These are phyloP conservation scores for Hybognathus amarus DNA, from an alignment of 2,797 vertebrate genomes.

Conservation along the genomic window DNA sequence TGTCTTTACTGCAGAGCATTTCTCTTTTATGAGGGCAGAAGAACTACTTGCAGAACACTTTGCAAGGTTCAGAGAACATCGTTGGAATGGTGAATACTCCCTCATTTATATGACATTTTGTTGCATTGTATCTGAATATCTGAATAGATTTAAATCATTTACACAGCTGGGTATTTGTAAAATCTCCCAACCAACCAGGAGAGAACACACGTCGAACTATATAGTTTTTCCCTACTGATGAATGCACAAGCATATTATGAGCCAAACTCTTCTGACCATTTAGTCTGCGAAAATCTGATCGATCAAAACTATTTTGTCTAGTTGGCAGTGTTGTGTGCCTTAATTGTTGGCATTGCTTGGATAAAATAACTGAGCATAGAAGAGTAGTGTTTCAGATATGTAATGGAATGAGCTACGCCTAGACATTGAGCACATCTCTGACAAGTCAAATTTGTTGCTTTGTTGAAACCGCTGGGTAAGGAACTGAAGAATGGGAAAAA, in stretches of 20 bases:
- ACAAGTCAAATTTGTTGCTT: background rate
- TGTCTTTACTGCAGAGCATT: background rate
- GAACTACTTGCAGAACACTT: background rate
- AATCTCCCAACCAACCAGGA: background rate
- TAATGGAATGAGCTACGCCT: background rate
- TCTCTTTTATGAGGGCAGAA: background rate
- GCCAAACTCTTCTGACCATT: background rate
- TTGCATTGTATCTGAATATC: background rate
- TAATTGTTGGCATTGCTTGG: background rate
- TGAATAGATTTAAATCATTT: background rate
- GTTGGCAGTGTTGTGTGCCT: background rate
- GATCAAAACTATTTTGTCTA: background rate
- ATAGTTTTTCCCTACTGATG: background rate
- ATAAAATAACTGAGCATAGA: background rate
- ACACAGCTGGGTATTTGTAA: background rate
- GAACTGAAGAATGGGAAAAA: background rate
- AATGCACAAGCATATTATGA: background rate
- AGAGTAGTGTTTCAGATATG: background rate
- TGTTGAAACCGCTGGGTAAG: background rate
- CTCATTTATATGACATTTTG: background rate
- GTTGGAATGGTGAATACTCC: background rate
- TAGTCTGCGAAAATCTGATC: background rate
- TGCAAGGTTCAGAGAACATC: background rate
- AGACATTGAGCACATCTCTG: background rate
- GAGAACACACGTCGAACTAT: background rate